Evolutionary conservation across 2,888 invertebrate species (phyloP).

Genomic region (Epinotia ramella): DNA sequence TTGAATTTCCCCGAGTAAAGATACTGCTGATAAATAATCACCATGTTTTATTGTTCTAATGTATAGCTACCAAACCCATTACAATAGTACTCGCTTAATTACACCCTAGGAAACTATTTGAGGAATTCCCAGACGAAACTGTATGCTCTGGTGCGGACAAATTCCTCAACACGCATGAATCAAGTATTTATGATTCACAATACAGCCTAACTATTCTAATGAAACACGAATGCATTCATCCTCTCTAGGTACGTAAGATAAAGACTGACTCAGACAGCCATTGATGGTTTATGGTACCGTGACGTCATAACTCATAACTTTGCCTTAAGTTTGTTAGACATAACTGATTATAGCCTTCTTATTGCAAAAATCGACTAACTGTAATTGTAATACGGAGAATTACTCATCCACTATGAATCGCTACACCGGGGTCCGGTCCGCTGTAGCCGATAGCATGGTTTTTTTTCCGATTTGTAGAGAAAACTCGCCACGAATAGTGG

Average conservation of each 20-base stretch:
- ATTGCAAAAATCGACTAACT: background rate
- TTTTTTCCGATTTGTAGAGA: background rate
- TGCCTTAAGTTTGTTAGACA: background rate
- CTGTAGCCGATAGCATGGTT: background rate
- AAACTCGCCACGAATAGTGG: background rate
- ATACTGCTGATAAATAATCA: slow-evolving; percentile 14
- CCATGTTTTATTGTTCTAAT: background rate
- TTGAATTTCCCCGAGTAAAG: background rate
- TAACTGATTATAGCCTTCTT: background rate
- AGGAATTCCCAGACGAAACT: slow-evolving; percentile 10
- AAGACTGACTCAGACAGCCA: slow-evolving; percentile 31
- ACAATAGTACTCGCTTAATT: slow-evolving; percentile 10
- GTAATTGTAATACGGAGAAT: background rate
- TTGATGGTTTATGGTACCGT: slow-evolving; percentile 20
- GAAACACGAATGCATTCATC: slow-evolving; percentile 22
- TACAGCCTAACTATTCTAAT: slow-evolving; percentile 28
- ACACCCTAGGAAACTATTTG: background rate
- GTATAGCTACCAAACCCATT: background rate
- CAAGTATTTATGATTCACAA: slow-evolving; percentile 34
- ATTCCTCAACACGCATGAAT: slow-evolving; percentile 28
- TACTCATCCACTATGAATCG: background rate
- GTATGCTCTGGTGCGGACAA: slow-evolving; percentile 9
- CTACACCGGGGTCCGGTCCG: background rate
- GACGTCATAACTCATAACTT: slow-evolving; percentile 28
- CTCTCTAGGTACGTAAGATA: slow-evolving; percentile 26